Evolutionary conservation across 2,888 invertebrate genomes (phyloP).

Genomic region (Dasysyrphus albostriatus): DNA sequence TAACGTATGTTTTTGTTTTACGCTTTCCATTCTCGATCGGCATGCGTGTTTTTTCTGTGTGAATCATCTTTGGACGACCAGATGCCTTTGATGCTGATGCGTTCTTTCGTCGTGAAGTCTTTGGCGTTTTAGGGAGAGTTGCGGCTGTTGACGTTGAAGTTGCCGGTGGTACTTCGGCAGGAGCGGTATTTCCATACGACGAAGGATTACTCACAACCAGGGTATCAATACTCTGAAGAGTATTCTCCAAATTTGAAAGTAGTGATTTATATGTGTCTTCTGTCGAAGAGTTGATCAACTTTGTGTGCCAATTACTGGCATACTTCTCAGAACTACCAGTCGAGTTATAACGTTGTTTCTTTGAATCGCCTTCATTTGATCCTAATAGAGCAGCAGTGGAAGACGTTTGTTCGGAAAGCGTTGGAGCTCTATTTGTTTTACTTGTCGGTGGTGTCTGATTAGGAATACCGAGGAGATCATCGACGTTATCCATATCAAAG

Average conservation of each 20-base stretch:
- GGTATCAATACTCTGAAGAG: slow-evolving; percentile 84
- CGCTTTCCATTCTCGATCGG: slow-evolving; percentile 85
- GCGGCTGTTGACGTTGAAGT: slow-evolving; percentile 23
- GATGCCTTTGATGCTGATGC: slow-evolving; percentile 78
- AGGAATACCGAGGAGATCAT: slow-evolving; percentile 81
- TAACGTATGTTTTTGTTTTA: slow-evolving; percentile 86
- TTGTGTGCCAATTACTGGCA: slow-evolving; percentile 80
- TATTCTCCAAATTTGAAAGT: slow-evolving; percentile 84
- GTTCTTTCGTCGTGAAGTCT: slow-evolving; percentile 78
- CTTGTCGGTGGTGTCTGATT: slow-evolving; percentile 38
- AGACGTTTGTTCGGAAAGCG: slow-evolving; percentile 68
- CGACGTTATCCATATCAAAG: slow-evolving; percentile 83
- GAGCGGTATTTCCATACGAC: slow-evolving; percentile 65
- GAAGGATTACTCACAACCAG: slow-evolving; percentile 80
- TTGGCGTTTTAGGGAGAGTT: slow-evolving; percentile 45
- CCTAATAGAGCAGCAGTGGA: slow-evolving; percentile 75
- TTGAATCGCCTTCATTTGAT: slow-evolving; percentile 10
- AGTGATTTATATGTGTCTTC: slow-evolving; percentile 84
- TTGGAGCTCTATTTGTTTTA: slow-evolving; percentile 72
- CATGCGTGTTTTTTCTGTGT: slow-evolving; percentile 88
- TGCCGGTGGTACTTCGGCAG: slow-evolving; percentile 76
- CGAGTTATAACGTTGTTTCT: slow-evolving; percentile 78
- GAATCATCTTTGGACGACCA: slow-evolving; percentile 90
- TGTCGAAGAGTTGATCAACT: slow-evolving; percentile 79
- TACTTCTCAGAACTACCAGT: slow-evolving; percentile 66